Conservation (phyloP, 2,797 vertebrate genomes). For the Onychomys torridus region DNA sequence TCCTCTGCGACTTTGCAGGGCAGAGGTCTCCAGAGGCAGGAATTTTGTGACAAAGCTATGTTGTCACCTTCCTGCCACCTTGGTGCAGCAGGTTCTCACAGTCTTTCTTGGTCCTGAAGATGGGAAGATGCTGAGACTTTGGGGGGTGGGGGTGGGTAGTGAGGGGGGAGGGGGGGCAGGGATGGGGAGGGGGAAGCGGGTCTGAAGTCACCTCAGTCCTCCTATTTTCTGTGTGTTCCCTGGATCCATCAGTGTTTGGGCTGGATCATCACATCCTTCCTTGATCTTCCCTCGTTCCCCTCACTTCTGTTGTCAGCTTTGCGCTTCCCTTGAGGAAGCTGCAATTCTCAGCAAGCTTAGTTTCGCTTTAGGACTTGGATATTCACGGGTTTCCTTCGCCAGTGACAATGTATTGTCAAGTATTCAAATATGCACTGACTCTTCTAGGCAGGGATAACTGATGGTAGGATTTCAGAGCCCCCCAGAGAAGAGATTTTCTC, state of each 20-base stretch:
- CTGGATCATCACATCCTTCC: neutral
- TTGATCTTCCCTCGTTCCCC: neutral
- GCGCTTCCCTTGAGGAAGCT: neutral
- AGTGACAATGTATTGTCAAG: neutral
- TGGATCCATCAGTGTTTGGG: neutral
- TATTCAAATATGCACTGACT: neutral
- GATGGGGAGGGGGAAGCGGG: neutral
- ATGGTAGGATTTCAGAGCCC: neutral
- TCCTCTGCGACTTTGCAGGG: neutral
- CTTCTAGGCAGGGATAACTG: neutral
- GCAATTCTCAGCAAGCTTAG: neutral
- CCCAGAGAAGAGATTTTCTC: neutral
- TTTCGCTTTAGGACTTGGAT: neutral
- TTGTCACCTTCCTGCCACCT: neutral
- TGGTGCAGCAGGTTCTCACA: too few relatives aligned
- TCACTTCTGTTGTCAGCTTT: fast-evolving
- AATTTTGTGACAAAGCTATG: neutral
- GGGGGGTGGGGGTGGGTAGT: neutral
- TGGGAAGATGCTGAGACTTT: neutral
- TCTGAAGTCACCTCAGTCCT: too few relatives aligned
- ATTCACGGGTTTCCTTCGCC: neutral
- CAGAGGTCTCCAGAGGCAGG: neutral
- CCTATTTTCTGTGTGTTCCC: neutral
- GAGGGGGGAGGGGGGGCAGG: too few relatives aligned
- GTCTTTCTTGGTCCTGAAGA: neutral